Base-by-base conservation (phyloP, 2,113 vertebrate genomes). In the Agapornis roseicollis region DNA sequence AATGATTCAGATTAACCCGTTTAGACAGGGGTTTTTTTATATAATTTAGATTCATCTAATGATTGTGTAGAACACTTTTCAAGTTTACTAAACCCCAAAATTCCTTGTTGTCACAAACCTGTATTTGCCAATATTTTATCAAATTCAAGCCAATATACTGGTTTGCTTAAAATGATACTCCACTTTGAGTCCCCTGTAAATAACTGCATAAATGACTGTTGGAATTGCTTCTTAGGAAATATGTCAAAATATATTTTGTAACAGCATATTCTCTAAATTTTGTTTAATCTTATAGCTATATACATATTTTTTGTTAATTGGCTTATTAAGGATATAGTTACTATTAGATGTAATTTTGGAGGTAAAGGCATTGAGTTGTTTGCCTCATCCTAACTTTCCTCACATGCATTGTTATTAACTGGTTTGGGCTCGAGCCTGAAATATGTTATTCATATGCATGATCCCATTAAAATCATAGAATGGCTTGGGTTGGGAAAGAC, bases 161-260 rank as follows among this genome's bases (percentile, higher is more conserved):
- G 61, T 94, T 97, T 97, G 76, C 89, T 96, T 90, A 96, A 94
- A 80, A 88, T 53, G 69, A 85, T 93, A 93, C 85, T 81, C 46
- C n/a, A 80, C 37, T 60, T 96, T 86, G 47, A 92, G 66, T 88
- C 41, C 56, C 71, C 42, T 98, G 97, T 98, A 98, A 98, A 98
- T 98, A 97, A 95, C 61, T 97, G 65, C 97, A 71, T 96, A 97
- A 94, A 93, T 96, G 95, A 95, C 95, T 90, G 92, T 97, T 96
- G 95, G 71, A 96, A 89, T 89, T 96, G 79, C 95, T 98, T 97
- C 94, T 95, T 97, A 97, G 93, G 92, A 97, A 95, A 96, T 93
- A 78, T 68, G 80, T 97, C 90, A 93, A 91, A 89, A 87, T 98
- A 96, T 89, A 91, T 96, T 97, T 97, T 95, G 89, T 94, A 96